Evolutionary conservation across 1,140 invertebrate species (phyloP).

Genomic region (Rhagoletis pomonella): DNA sequence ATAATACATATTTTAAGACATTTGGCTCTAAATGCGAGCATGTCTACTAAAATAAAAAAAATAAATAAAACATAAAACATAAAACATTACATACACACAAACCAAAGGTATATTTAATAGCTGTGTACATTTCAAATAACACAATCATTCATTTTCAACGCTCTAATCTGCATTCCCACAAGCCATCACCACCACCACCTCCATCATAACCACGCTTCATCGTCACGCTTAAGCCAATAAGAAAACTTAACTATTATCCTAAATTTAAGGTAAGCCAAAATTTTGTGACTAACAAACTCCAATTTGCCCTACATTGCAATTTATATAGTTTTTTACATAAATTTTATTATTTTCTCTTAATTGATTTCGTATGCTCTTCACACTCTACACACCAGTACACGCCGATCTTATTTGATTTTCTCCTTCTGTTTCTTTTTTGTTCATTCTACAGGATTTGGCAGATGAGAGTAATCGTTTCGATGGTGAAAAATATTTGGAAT

Average conservation of each 20-base stretch:
- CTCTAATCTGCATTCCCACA: background rate
- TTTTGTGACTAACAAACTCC: background rate
- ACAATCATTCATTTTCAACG: constrained; percentile 1
- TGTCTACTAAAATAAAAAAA: background rate
- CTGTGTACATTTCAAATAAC: constrained; percentile 4
- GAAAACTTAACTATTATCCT: background rate
- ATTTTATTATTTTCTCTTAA: background rate
- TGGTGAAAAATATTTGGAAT: constrained; percentile 71
- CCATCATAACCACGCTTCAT: constrained; percentile 3
- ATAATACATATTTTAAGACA: background rate
- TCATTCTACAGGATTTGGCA: constrained; percentile 66
- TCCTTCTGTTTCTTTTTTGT: background rate
- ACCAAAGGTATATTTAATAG: background rate
- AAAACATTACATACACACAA: background rate
- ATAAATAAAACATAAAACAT: background rate
- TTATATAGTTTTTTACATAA: background rate
- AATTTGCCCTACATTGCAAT: background rate
- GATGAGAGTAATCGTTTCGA: constrained; percentile 72
- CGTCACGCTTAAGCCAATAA: constrained; percentile 51
- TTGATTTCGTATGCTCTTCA: background rate
- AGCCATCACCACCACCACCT: background rate
- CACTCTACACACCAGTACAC: too few relatives aligned
- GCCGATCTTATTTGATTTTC: background rate
- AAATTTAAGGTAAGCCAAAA: constrained; percentile 25
- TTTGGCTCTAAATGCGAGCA: background rate